A percentile compares a stretch with the other conserved stretches of the same genome.
Evolutionary conservation across 2,888 invertebrate species (phyloP).

Genomic region (Cephus sareptanus): DNA sequence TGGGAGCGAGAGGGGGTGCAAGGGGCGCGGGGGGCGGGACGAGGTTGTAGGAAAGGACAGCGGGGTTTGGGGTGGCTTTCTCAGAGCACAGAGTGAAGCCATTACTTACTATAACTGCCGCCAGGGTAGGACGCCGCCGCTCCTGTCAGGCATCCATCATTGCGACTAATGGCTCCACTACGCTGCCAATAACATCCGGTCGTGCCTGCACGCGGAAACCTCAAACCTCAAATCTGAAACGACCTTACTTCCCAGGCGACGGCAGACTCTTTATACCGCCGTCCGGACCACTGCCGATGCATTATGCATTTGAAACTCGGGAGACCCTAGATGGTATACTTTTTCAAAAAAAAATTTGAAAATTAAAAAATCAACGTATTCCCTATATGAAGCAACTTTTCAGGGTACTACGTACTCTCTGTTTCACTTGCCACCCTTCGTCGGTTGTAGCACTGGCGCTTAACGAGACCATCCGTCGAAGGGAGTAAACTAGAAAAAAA

Average conservation of each 20-base stretch:
- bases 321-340: no score
- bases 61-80: slow-evolving; percentile 54
- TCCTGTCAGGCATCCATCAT: slow-evolving; percentile 66
- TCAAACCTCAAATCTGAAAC: slow-evolving; percentile 3
- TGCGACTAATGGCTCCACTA: slow-evolving; percentile 64
- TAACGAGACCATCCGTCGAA: no score
- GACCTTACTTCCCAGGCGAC: slow-evolving; percentile 14
- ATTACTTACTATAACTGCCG: slow-evolving; percentile 66
- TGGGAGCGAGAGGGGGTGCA: slow-evolving; percentile 21
- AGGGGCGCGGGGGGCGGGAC: slow-evolving; percentile 12
- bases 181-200: slow-evolving; percentile 65
- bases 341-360: no score
- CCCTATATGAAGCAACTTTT: no score
- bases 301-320: neutral
- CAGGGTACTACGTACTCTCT: no score
- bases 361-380: no score
- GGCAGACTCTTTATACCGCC: slow-evolving; percentile 26
- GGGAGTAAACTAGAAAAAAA: no score
- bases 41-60: slow-evolving; percentile 24
- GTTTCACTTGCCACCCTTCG: no score
- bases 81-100: slow-evolving; percentile 61
- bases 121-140: slow-evolving; percentile 57
- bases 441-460: no score
- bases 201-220: slow-evolving; percentile 47
- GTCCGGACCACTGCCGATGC: neutral